Conservation (phyloP, 2,797 vertebrate species). For the Danio choprae region DNA sequence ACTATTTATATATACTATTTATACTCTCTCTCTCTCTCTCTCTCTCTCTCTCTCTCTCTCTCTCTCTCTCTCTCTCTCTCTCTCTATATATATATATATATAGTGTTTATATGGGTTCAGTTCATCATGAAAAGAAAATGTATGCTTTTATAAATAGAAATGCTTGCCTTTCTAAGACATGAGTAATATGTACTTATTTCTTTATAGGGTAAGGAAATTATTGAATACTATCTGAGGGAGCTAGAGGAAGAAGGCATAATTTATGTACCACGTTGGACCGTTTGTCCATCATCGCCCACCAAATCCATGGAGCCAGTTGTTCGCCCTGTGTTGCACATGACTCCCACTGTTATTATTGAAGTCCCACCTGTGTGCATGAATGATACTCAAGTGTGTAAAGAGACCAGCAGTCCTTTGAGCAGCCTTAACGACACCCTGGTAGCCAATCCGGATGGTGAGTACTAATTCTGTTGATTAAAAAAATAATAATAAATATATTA, state of each 20-base stretch:
- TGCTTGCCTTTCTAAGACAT: background rate
- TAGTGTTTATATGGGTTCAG: background rate
- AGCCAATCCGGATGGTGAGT: conserved; percentile 89
- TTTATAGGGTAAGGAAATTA: conserved; percentile 95
- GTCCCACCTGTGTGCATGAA: conserved; percentile 57
- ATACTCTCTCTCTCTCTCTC: too few species aligned
- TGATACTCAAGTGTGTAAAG: conserved; percentile 77
- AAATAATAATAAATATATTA: too few species aligned
- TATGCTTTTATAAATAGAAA: background rate
- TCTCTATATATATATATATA: too few species aligned
- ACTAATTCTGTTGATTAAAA: background rate
- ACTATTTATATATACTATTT: too few species aligned
- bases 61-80: too few species aligned
- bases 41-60: too few species aligned
- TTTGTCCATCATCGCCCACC: conserved; percentile 25
- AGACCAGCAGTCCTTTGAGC: conserved; percentile 72
- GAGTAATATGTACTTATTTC: background rate
- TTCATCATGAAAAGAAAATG: background rate
- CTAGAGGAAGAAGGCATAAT: conserved; percentile 90
- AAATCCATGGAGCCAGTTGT: conserved; percentile 57
- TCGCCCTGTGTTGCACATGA: conserved; percentile 48
- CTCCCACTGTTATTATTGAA: conserved; percentile 68
- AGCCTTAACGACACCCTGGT: conserved; percentile 76
- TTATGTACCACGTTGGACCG: conserved; percentile 86
- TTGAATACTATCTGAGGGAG: conserved; percentile 94